phyloP scores from a whole-genome alignment of 2,797 vertebrate species.

The Clarias laeviceps region DNA sequence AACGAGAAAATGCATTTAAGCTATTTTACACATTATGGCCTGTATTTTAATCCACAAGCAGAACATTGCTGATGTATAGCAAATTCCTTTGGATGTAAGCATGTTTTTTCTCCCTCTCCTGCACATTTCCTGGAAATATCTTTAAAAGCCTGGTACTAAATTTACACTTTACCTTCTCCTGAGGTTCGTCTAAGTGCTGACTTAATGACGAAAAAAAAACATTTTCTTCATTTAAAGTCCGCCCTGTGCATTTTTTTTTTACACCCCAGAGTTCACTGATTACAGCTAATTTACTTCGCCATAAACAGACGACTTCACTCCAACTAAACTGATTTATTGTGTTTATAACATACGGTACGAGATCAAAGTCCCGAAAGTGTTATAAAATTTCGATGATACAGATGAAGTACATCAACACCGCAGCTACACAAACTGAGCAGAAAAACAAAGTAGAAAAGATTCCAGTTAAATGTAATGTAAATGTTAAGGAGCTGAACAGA shows the following conservation, averaged over 20 bases:
- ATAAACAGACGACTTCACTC: not conserved
- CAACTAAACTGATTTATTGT: not conserved
- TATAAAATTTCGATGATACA: not conserved
- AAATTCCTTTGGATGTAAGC: not conserved
- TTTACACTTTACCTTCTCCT: not conserved
- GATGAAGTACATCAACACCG: not conserved
- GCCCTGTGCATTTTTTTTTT: not conserved
- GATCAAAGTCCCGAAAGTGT: not conserved
- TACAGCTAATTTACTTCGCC: not conserved
- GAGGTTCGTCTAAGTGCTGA: not conserved
- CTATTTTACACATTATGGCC: not conserved
- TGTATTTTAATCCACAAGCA: not conserved
- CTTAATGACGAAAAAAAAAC: not conserved
- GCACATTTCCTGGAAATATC: not conserved
- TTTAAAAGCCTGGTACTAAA: not conserved
- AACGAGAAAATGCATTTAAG: not conserved
- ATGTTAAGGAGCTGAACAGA: not conserved
- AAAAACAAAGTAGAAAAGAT: too few species aligned
- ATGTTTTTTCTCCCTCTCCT: not conserved
- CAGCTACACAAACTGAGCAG: not conserved
- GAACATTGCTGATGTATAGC: not conserved
- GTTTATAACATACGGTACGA: not conserved
- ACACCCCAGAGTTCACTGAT: not conserved
- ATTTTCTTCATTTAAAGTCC: not conserved
- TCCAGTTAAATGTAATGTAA: not conserved